Evolutionary conservation across 2,113 vertebrate genomes (phyloP).

Genomic region (Larimichthys crocea): DNA sequence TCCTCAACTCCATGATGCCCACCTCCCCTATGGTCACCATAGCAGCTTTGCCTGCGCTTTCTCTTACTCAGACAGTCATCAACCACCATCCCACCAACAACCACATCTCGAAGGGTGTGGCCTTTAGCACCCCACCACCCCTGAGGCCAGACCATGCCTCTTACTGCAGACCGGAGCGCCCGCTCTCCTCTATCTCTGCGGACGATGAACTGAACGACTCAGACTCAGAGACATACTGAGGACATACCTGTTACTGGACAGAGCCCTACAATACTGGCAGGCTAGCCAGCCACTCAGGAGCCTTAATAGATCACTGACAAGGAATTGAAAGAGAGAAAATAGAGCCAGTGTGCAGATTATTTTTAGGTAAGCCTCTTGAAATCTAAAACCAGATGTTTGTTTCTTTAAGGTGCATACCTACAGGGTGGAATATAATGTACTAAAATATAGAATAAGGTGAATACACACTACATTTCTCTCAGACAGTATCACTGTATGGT

Average conservation of each 20-base stretch:
- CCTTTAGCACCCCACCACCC: constrained; percentile 90
- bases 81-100: constrained; percentile 90
- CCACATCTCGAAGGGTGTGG: constrained; percentile 88
- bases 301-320: constrained; percentile 63
- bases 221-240: constrained; percentile 97
- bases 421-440: neutral
- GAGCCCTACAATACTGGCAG: constrained; percentile 40
- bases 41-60: constrained; percentile 85
- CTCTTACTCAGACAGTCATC: constrained; percentile 87
- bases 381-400: constrained; percentile 37
- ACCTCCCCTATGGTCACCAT: constrained; percentile 90
- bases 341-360: constrained; percentile 24
- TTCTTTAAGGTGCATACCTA: constrained; percentile 38
- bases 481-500: constrained; percentile 34
- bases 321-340: constrained; percentile 1
- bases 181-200: constrained; percentile 84
- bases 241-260: constrained; percentile 24
- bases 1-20: constrained; percentile 98
- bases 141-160: constrained; percentile 91
- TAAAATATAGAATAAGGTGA: constrained; percentile 28
- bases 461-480: constrained; percentile 5
- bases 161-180: constrained; percentile 90
- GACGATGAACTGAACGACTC: constrained; percentile 98
- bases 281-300: constrained; percentile 73
- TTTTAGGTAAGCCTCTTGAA: constrained; percentile 53